These are phyloP conservation scores for Phodopus roborovskii DNA, from an alignment of 2,113 vertebrate species.

Conservation along the genomic window DNA sequence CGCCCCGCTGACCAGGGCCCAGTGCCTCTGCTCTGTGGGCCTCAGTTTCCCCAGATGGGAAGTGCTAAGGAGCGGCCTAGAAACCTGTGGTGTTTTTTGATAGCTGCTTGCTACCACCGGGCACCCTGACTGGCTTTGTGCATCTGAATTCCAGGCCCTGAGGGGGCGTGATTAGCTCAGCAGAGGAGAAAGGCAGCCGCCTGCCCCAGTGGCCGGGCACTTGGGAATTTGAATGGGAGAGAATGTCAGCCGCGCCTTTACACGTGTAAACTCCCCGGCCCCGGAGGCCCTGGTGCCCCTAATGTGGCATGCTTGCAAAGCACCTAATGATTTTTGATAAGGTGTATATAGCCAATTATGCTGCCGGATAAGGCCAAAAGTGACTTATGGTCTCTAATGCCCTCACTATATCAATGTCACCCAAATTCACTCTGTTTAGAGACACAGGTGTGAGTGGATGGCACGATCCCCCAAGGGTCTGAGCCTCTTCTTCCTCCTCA, in stretches of 20 bases:
- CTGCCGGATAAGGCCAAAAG: constrained; percentile 81
- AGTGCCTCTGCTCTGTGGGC: background rate
- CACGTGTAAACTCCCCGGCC: constrained; percentile 80
- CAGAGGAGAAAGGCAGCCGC: background rate
- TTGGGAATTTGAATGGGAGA: constrained; percentile 86
- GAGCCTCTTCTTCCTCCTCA: background rate
- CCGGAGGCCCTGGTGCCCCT: constrained; percentile 53
- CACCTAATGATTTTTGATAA: constrained; percentile 87
- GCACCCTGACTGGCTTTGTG: constrained; percentile 64
- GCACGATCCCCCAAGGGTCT: constrained; percentile 16
- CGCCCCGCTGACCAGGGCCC: background rate
- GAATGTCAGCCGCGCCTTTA: constrained; percentile 80
- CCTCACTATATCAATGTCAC: constrained; percentile 90
- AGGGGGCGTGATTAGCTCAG: background rate
- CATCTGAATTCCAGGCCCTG: constrained; percentile 23
- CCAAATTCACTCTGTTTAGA: constrained; percentile 79
- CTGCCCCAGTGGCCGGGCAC: constrained; percentile 69
- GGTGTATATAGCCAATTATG: constrained; percentile 85
- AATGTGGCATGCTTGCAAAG: constrained; percentile 79
- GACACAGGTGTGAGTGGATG: constrained; percentile 35
- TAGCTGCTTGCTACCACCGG: background rate
- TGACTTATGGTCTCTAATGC: constrained; percentile 90
- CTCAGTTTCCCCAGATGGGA: constrained; percentile 64
- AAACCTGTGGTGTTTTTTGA: background rate
- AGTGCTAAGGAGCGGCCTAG: background rate